Evolutionary conservation across 2,113 vertebrate genomes (phyloP), one percentile per base, ranked within the genome.

Genomic region (Laticauda colubrina): DNA sequence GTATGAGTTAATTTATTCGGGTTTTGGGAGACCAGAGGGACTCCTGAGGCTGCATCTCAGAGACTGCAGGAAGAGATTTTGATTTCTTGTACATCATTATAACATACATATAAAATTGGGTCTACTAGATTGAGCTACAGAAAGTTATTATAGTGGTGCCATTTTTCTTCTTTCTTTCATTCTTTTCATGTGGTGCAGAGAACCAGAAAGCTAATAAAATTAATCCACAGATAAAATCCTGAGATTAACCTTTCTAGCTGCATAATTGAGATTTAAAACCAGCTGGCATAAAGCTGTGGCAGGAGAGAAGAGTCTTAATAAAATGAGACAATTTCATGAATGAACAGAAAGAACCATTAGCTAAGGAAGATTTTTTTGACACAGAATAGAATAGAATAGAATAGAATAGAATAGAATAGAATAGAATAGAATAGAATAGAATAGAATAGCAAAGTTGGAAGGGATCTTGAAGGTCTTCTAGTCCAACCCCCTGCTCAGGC

Each of bases 241-340:
- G 89, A 61, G 86, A 56, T 89, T 90, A 56, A 56, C 75, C n/a
- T 90, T 20, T n/a, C 2, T 93, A 45, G 18, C 9, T 34, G 2
- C 2, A 64, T 20, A 95, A 92, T 92, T 92, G 85, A 90, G 57
- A 85, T 20, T 18, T 81, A 59, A 90, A 91, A 85, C 45, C 89
- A 45, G 91, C 34, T 9, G 91, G 26, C 51, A 57, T 34, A 11
- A 88, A 53, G 59, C 85, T 9, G 23, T 23, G 15, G 57, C 15
- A 92, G 43, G 15, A 24, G 10, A 0, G 34, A 81, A 81, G 34
- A 81, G 34, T 21, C 18, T 18, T 3, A 81, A 10, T 39, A 9
- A 81, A 81, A 21, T 12, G 93, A 29, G 18, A 4, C 0, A 15
- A 45, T 21, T 61, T 14, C 56, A 54, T 14, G 39, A 12, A n/a